phyloP scores from a whole-genome alignment of 2,797 vertebrate species.

The Hoplostethus atlanticus region DNA sequence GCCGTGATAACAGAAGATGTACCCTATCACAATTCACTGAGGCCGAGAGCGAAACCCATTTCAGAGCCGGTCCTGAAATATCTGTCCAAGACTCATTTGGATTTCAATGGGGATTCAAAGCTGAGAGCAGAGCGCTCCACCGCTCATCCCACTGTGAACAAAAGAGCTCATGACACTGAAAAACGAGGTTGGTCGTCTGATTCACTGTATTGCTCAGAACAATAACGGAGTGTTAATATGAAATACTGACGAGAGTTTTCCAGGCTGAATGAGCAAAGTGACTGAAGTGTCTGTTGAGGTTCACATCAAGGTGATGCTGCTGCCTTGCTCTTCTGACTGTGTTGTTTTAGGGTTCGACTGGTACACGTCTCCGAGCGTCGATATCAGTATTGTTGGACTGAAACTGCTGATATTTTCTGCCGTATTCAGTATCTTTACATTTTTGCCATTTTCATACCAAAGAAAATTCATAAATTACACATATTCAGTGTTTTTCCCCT shows the following conservation, averaged over 20 bases:
- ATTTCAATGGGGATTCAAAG: neutral
- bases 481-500: too few species aligned
- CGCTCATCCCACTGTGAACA: neutral
- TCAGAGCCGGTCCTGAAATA: neutral
- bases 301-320: neutral
- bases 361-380: too few species aligned
- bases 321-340: neutral
- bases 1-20: neutral
- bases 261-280: neutral
- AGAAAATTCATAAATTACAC: too few species aligned
- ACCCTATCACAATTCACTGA: neutral
- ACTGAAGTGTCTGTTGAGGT: neutral
- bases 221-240: neutral
- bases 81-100: neutral
- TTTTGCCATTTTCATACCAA: too few species aligned
- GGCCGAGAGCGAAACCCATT: neutral
- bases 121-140: neutral
- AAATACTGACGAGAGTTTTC: neutral
- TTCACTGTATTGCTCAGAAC: neutral
- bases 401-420: too few species aligned
- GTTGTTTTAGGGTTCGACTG: neutral
- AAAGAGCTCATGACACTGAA: neutral
- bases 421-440: too few species aligned
- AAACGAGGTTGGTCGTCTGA: neutral
- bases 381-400: too few species aligned